These are phyloP conservation scores for Athalia cordata DNA, from an alignment of 2,888 invertebrate genomes.

Conservation along the genomic window DNA sequence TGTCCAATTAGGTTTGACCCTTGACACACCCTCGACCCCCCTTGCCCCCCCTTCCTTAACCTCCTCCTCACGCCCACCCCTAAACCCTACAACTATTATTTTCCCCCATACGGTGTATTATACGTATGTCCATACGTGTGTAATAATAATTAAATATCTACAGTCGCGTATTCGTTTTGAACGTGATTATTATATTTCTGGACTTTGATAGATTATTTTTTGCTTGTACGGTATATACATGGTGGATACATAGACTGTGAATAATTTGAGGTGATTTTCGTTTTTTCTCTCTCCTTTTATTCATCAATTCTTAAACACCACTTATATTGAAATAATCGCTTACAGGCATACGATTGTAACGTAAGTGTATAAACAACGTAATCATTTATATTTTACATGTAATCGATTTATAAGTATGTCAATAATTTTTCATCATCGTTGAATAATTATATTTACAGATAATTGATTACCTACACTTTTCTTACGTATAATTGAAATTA, in stretches of 20 bases:
- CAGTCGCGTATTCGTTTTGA: too few species aligned
- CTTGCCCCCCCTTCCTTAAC: neutral
- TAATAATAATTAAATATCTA: too few species aligned
- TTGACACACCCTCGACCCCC: slow-evolving; percentile 21
- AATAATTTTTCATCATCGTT: neutral
- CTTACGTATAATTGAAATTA: neutral
- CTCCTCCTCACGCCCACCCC: neutral
- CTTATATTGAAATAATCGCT: neutral
- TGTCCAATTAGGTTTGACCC: slow-evolving; percentile 36
- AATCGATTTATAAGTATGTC: slow-evolving; percentile 3
- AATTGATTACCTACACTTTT: neutral
- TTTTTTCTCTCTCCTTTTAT: neutral
- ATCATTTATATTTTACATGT: neutral
- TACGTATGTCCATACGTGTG: too few species aligned
- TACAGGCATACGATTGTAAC: neutral
- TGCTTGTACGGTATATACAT: too few species aligned
- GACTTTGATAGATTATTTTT: too few species aligned
- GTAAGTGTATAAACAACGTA: too few species aligned
- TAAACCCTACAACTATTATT: neutral
- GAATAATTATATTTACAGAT: neutral
- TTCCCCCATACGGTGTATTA: too few species aligned
- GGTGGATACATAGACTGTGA: too few species aligned
- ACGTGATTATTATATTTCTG: too few species aligned
- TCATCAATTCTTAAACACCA: slow-evolving; percentile 5
- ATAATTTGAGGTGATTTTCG: too few species aligned